Evolutionary conservation across 2,113 vertebrate genomes (phyloP).

Genomic region (Atherinomorus stipes): DNA sequence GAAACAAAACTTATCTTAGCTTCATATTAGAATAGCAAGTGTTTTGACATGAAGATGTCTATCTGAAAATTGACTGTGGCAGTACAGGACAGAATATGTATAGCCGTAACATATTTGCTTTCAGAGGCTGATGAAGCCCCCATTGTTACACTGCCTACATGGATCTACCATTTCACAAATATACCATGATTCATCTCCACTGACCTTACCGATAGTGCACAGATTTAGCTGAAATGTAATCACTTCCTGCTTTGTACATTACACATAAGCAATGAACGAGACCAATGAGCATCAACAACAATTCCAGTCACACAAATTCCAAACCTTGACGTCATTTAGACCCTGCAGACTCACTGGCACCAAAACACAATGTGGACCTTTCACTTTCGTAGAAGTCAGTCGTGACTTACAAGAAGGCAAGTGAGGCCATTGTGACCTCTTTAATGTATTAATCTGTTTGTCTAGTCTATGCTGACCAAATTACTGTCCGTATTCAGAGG

Average conservation of each 20-base stretch:
- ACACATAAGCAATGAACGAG: constrained; percentile 52
- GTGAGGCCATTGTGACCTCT: constrained; percentile 70
- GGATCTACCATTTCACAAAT: constrained; percentile 49
- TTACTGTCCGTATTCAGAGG: constrained; percentile 78
- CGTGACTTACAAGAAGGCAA: constrained; percentile 77
- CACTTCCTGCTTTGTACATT: constrained; percentile 42
- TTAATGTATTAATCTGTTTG: constrained; percentile 80
- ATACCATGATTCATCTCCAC: constrained; percentile 49
- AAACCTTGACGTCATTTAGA: constrained; percentile 65
- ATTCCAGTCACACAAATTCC: constrained; percentile 54
- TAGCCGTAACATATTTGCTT: constrained; percentile 34
- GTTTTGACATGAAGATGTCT: constrained; percentile 34
- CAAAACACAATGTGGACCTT: constrained; percentile 70
- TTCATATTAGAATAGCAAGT: constrained; percentile 35
- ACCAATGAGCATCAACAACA: constrained; percentile 59
- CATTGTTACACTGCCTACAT: constrained; percentile 23
- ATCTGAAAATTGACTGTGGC: constrained; percentile 13
- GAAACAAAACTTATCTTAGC: constrained; percentile 13
- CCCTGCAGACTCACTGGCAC: constrained; percentile 74
- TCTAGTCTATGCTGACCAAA: constrained; percentile 77
- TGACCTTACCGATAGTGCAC: constrained; percentile 61
- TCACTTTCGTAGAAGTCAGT: constrained; percentile 68
- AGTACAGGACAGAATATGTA: constrained; percentile 19
- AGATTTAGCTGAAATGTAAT: constrained; percentile 69
- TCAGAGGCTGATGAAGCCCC: constrained; percentile 34